phyloP scores from a whole-genome alignment of 2,113 vertebrate genomes.

The Terrapene triunguis region DNA sequence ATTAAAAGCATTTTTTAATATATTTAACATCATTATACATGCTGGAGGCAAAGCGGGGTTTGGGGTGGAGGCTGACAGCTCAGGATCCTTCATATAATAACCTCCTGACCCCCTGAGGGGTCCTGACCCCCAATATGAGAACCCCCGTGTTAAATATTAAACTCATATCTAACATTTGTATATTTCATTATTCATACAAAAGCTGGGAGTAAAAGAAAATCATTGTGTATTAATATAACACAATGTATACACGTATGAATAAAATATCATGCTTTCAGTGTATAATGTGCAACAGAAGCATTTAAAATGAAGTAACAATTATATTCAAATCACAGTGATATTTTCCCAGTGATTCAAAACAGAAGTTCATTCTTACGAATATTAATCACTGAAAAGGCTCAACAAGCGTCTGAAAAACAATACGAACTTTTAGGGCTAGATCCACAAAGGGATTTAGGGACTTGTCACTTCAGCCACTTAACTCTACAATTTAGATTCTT shows the following conservation, averaged over 20 bases:
- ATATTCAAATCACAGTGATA: not conserved
- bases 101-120: too few relatives aligned
- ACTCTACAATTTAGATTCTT: not conserved
- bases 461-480: not conserved
- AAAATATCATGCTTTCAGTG: not conserved
- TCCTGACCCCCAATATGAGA: too few relatives aligned
- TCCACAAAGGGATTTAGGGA: not conserved
- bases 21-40: too few relatives aligned
- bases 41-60: too few relatives aligned
- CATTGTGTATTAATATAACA: not conserved
- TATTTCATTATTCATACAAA: not conserved
- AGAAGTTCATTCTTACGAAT: not conserved
- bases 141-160: not conserved
- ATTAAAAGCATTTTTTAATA: too few relatives aligned
- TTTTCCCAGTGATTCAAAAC: not conserved
- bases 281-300: not conserved
- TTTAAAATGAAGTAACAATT: not conserved
- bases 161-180: not conserved
- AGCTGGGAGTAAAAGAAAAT: not conserved
- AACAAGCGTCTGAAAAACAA: not conserved
- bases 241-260: not conserved
- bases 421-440: not conserved
- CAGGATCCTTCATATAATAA: too few relatives aligned
- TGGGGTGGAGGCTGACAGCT: too few relatives aligned
- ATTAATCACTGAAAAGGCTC: not conserved